These are phyloP conservation scores for Melopsittacus undulatus DNA, from an alignment of 2,797 vertebrate species.

Conservation along the genomic window DNA sequence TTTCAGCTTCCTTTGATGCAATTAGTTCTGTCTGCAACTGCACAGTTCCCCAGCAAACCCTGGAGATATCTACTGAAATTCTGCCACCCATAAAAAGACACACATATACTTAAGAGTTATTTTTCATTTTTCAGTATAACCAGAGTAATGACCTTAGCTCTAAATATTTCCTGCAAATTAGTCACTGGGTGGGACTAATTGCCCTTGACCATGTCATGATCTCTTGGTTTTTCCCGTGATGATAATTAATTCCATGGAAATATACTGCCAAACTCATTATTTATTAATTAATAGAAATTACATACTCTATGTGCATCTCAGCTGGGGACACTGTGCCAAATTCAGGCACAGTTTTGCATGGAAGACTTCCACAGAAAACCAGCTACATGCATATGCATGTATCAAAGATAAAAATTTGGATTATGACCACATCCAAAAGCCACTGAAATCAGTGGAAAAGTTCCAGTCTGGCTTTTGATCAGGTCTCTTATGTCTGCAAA, in stretches of 20 bases:
- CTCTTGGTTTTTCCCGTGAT: background rate
- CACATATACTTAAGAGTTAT: background rate
- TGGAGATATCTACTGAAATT: background rate
- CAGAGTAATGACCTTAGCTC: background rate
- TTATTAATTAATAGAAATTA: background rate
- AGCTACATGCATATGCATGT: background rate
- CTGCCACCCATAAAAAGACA: rapidly evolving
- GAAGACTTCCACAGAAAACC: background rate
- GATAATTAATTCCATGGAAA: background rate
- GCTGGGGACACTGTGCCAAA: background rate
- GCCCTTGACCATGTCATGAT: background rate
- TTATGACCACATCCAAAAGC: background rate
- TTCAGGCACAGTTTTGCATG: background rate
- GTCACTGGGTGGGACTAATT: conserved; percentile 25
- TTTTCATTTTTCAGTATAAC: background rate
- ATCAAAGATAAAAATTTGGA: conserved; percentile 3
- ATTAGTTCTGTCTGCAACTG: background rate
- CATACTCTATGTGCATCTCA: background rate
- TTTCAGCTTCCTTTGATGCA: background rate
- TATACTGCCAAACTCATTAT: background rate
- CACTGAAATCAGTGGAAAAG: conserved; percentile 15
- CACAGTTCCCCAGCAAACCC: background rate
- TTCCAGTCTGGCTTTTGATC: conserved; percentile 12
- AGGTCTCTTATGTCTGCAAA: conserved; percentile 4
- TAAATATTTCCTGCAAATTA: conserved; percentile 19